These are phyloP conservation scores for Biston betularia DNA, from an alignment of 2,888 invertebrate species.

Conservation along the genomic window DNA sequence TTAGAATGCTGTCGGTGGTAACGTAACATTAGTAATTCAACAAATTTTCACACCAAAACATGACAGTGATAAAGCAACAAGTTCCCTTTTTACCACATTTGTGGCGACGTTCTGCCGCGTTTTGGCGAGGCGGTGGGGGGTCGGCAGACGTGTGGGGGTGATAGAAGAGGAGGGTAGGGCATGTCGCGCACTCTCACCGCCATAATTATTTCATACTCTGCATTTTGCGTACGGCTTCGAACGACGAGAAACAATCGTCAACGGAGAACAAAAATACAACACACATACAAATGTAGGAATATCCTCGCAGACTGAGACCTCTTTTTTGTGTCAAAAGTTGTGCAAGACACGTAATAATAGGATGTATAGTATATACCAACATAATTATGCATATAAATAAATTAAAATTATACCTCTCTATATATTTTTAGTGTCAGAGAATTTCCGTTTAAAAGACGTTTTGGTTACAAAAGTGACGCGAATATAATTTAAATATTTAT, in stretches of 20 bases:
- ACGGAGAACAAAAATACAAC: too few species aligned
- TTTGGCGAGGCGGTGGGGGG: slow-evolving; percentile 45
- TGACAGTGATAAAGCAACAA: slow-evolving; percentile 82
- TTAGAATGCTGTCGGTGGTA: slow-evolving; percentile 49
- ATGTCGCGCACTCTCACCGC: slow-evolving; percentile 70
- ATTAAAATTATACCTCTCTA: too few species aligned
- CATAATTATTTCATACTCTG: slow-evolving; percentile 84
- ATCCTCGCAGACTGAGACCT: too few species aligned
- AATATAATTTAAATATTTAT: too few species aligned
- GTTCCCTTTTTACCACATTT: slow-evolving; percentile 76
- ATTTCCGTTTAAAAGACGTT: too few species aligned
- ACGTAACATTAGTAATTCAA: slow-evolving; percentile 57
- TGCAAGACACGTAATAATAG: too few species aligned
- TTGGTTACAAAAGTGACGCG: too few species aligned
- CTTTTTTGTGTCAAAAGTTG: too few species aligned
- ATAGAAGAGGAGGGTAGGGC: slow-evolving; percentile 41
- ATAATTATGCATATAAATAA: too few species aligned
- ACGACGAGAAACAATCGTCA: slow-evolving; percentile 72
- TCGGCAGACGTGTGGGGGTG: slow-evolving; percentile 48
- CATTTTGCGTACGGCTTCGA: slow-evolving; percentile 64
- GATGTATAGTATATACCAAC: too few species aligned
- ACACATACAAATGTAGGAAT: too few species aligned
- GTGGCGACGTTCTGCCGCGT: slow-evolving; percentile 64
- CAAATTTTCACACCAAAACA: slow-evolving; percentile 65
- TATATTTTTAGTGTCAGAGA: too few species aligned